Base-by-base conservation (phyloP, 2,888 invertebrate genomes). In the Nemurella pictetii region DNA sequence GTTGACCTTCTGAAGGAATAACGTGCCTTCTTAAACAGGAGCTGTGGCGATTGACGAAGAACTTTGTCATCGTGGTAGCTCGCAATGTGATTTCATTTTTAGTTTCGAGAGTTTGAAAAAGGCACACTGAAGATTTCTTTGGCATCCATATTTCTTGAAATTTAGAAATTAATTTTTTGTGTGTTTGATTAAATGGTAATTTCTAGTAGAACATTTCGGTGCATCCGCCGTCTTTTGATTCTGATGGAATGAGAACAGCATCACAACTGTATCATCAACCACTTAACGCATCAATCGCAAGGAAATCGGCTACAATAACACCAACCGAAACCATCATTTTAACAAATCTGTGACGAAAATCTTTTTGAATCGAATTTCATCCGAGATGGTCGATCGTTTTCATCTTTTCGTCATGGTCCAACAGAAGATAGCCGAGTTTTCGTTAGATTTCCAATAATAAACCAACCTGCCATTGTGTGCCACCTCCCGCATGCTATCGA, bases 1-100 rank as follows among this genome's bases (percentile, higher is more conserved):
- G 29, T 4, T 78, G 78, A 78, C 78, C 78, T 78, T 78, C 28
- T 78, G 28, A 27, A 75, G 55, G 55, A 55, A 55, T n/a, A 75
- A 75, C 75, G 75, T 28, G 75, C 9, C 75, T 26, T 75, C 75
- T 75, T 26, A 75, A 28, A 75, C 28, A 26, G 28, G 75, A 75
- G 55, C 55, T 55, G n/a, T n/a, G 55, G 55, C 55, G 12, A 55
- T 1, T 55, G 20, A 20, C 55, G 55, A 55, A 55, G 55, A 55
- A 55, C 20, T 55, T 55, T 12, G 9, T 55, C 55, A 55, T 55
- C 20, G 55, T 12, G 9, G 20, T 20, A 55, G 55, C 55, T n/a
- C n/a, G n/a, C n/a, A n/a, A n/a, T n/a, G n/a, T n/a, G n/a, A n/a
- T n/a, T n/a, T n/a, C n/a, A n/a, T n/a, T n/a, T n/a, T n/a, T n/a